Percentiles rank a stretch among this genome's conserved stretches.
Evolutionary conservation across 2,888 invertebrate genomes (phyloP).

Genomic region (Tipula helvola): DNA sequence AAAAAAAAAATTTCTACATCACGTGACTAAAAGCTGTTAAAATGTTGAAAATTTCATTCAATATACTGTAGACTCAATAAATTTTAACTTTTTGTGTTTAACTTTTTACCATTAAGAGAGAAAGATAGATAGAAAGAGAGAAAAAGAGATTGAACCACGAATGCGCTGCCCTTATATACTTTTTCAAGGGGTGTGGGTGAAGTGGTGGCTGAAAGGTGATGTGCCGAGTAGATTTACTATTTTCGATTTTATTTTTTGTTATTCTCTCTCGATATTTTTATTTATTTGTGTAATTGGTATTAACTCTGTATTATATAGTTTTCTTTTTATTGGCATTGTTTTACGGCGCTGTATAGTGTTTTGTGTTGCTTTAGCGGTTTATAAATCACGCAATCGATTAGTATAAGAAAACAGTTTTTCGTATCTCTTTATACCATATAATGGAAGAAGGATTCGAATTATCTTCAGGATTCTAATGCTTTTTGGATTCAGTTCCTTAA

Average conservation of each 20-base stretch:
- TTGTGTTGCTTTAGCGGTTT: neutral
- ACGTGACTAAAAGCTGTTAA: slow-evolving; percentile 4
- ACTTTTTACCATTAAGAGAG: neutral
- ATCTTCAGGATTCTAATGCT: too few relatives aligned
- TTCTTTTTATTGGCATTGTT: neutral
- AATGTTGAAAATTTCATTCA: neutral
- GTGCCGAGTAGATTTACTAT: neutral
- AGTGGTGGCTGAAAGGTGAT: neutral
- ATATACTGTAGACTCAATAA: neutral
- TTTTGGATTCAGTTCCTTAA: too few relatives aligned
- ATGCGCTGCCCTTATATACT: neutral
- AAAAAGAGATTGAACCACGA: too few relatives aligned
- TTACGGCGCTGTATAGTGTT: neutral
- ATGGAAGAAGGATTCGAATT: neutral
- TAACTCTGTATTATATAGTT: neutral
- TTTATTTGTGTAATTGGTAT: neutral
- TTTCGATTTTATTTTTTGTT: neutral
- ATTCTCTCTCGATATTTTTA: neutral
- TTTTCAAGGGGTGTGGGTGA: neutral
- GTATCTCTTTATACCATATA: neutral
- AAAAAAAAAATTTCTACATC: neutral
- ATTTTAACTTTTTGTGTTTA: neutral
- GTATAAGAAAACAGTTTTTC: neutral
- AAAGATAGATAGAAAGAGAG: too few relatives aligned
- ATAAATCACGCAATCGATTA: neutral